Percentiles rank a stretch among this genome's conserved stretches.
These are phyloP conservation scores for Nowickia ferox DNA, from an alignment of 2,888 invertebrate species.

Conservation along the genomic window DNA sequence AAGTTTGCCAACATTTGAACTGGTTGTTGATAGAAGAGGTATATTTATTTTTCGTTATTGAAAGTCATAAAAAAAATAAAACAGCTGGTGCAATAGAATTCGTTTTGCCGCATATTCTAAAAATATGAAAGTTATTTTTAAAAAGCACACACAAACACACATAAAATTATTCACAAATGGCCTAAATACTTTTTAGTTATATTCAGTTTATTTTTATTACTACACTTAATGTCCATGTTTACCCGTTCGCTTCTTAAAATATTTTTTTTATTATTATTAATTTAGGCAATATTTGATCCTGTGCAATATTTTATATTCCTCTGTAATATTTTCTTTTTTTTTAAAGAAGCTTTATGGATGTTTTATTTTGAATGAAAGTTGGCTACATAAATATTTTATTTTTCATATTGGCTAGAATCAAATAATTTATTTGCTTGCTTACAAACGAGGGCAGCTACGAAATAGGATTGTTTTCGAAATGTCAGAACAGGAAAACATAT, in stretches of 20 bases:
- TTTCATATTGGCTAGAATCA: conserved; percentile 1
- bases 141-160: no score
- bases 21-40: not conserved
- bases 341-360: not conserved
- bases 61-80: not conserved
- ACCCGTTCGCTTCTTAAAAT: not conserved
- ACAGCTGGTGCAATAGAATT: conserved; percentile 79
- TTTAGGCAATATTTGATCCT: not conserved
- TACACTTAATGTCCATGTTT: not conserved
- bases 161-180: conserved; percentile 57
- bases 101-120: conserved; percentile 80
- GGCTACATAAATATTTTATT: conserved; percentile 6
- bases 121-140: conserved; percentile 43
- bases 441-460: not conserved
- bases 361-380: conserved; percentile 8
- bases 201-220: not conserved
- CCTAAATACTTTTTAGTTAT: not conserved
- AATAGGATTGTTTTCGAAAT: no score
- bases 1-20: not conserved
- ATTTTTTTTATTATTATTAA: not conserved
- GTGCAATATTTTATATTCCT: conserved; percentile 1
- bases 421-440: not conserved
- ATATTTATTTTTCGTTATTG: conserved; percentile 73
- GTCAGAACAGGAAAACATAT: no score
- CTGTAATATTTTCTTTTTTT: not conserved